Evolutionary conservation across 2,797 vertebrate species (phyloP).

Genomic region (Sebastes paucispinis): DNA sequence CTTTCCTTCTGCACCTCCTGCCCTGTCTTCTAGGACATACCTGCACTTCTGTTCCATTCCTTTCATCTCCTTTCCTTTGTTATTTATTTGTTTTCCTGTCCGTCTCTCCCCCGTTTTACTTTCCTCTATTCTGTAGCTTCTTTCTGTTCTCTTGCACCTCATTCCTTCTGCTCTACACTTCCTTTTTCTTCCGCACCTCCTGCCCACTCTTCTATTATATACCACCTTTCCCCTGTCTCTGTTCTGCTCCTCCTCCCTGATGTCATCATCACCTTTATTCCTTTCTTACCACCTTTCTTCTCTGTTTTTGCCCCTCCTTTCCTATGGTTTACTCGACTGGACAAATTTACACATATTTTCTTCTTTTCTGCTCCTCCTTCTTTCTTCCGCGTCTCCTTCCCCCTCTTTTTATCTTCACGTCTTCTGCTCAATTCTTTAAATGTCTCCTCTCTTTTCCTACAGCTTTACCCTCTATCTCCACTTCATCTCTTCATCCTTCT

Average conservation of each 20-base stretch:
- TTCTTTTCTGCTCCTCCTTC: background rate
- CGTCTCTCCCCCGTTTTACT: background rate
- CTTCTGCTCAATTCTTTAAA: background rate
- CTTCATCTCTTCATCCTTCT: background rate
- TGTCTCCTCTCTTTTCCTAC: background rate
- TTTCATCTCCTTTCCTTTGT: background rate
- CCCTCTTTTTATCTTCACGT: background rate
- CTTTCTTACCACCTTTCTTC: background rate
- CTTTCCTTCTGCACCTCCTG: background rate
- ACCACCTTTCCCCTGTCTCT: background rate
- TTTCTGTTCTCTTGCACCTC: background rate
- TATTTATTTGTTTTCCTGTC: background rate
- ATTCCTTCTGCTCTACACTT: background rate
- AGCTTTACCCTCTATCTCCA: background rate
- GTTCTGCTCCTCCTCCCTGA: background rate
- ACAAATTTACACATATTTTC: background rate
- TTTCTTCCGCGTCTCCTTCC: background rate
- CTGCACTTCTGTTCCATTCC: background rate
- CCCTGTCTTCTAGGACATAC: background rate
- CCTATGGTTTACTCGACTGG: background rate
- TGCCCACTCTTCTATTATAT: background rate
- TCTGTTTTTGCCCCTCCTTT: background rate
- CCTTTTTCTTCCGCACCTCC: background rate
- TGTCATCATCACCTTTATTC: background rate
- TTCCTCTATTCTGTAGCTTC: background rate